Evolutionary conservation across 2,888 invertebrate species (phyloP), one percentile per base, ranked within the genome.

Genomic region (Nephrotoma flavescens): DNA sequence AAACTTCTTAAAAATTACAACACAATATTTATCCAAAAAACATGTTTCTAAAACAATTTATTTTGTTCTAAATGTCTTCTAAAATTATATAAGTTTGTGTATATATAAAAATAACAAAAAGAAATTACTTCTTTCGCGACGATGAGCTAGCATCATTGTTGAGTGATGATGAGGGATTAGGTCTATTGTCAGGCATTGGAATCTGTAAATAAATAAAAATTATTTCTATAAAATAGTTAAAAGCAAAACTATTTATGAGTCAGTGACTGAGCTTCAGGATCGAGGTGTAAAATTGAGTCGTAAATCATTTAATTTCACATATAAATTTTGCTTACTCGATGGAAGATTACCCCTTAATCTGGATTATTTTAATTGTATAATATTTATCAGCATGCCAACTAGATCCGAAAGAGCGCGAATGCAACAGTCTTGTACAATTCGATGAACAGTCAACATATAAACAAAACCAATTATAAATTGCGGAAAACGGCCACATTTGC

Each of bases 81-180:
- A 71, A 71, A 71, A 71, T 71, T 71, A n/a, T 71, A 71, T 31
- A 57, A 57, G n/a, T 57, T 2, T 47, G 31, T 31, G 31, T 47
- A 12, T 84, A 19, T 85, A 45, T 44, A 12, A 44, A 85, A 85
- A 42, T 44, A 44, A 85, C 42, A 41, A 84, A n/a, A 42, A 41
- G 7, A 47, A 86, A 42, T 41, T 87, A 86, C 84, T 87, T 87
- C 84, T 87, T 87, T 86, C 71, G 83, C 42, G 86, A 71, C 42
- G 57, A 83, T 83, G 86, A 71, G 41, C 87, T 31, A 85, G 86
- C 86, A 86, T 86, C 86, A 57, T 57, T 41, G 31, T 86, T 87
- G 1, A 86, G 83, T 19, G 87, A 52, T 47, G 87, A 87, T 86
- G 45, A 12, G 2, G 85, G 42, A 44, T 44, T 47, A 41, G 86